These are phyloP conservation scores for Brachylomia viminalis DNA, from an alignment of 2,888 invertebrate species.

Conservation along the genomic window DNA sequence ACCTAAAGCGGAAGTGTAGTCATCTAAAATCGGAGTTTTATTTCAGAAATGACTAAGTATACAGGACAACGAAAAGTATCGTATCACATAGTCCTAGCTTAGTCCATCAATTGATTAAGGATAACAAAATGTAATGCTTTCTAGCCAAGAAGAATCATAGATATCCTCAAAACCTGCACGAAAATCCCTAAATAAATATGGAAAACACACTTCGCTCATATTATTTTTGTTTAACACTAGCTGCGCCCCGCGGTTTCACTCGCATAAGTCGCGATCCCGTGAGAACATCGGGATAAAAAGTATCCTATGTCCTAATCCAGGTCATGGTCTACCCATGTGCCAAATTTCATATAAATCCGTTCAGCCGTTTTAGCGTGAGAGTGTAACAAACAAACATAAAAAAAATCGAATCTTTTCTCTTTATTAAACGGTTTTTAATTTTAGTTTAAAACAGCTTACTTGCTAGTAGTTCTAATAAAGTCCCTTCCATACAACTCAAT, in stretches of 20 bases:
- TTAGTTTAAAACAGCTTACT: background rate
- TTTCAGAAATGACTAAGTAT: background rate
- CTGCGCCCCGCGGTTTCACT: too few relatives aligned
- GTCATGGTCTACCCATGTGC: too few relatives aligned
- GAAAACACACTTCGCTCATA: background rate
- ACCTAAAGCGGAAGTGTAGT: background rate
- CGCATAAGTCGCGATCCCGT: too few relatives aligned
- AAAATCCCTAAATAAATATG: background rate
- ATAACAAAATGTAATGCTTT: background rate
- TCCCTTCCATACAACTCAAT: constrained; percentile 18
- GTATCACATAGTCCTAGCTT: background rate
- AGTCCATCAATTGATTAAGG: background rate
- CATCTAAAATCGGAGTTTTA: background rate
- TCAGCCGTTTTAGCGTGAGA: too few relatives aligned
- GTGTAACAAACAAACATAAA: too few relatives aligned
- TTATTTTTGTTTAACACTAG: background rate
- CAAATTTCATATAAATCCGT: too few relatives aligned
- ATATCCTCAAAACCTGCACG: background rate
- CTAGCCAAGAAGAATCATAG: background rate
- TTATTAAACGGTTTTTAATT: too few relatives aligned
- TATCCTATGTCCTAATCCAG: too few relatives aligned
- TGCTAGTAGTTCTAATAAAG: background rate
- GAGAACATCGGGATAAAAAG: too few relatives aligned
- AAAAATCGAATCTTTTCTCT: too few relatives aligned
- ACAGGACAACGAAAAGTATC: too few relatives aligned